Conservation (phyloP, 2,888 invertebrate genomes). For the Agriopis marginaria region DNA sequence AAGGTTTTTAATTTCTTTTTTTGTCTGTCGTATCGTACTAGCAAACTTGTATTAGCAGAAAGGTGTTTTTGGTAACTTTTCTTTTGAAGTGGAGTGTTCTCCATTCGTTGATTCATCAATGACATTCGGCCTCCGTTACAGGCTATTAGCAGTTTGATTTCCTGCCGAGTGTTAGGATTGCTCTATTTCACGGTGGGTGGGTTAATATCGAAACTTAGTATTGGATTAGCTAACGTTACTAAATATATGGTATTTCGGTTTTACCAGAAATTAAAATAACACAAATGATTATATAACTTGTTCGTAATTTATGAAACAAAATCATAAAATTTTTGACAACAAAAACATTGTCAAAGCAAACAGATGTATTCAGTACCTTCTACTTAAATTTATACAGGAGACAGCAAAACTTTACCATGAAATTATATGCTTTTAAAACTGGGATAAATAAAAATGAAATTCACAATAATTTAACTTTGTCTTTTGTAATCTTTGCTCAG, state of each 20-base stretch:
- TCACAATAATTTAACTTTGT: no score
- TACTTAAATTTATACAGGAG: no score
- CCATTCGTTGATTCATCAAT: conserved; percentile 18
- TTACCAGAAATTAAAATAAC: neutral
- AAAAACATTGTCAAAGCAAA: no score
- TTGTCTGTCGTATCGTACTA: no score
- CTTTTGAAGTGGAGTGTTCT: neutral
- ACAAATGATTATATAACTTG: neutral
- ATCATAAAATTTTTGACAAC: neutral
- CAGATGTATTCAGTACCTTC: no score
- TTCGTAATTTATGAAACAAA: neutral
- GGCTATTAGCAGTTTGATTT: conserved; percentile 56
- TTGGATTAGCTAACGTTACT: conserved; percentile 30
- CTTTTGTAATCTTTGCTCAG: no score
- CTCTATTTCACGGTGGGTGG: conserved; percentile 36
- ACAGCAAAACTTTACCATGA: no score
- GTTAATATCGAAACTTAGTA: conserved; percentile 37
- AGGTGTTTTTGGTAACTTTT: neutral
- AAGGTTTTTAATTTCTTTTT: no score
- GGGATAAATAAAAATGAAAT: no score
- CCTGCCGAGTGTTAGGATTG: conserved; percentile 41
- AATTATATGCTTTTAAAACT: no score
- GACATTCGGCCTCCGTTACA: conserved; percentile 48
- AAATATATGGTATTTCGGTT: conserved; percentile 10
- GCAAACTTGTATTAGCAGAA: no score